Evolutionary conservation across 2,888 invertebrate species (phyloP).

Genomic region (Adelphocoris suturalis): DNA sequence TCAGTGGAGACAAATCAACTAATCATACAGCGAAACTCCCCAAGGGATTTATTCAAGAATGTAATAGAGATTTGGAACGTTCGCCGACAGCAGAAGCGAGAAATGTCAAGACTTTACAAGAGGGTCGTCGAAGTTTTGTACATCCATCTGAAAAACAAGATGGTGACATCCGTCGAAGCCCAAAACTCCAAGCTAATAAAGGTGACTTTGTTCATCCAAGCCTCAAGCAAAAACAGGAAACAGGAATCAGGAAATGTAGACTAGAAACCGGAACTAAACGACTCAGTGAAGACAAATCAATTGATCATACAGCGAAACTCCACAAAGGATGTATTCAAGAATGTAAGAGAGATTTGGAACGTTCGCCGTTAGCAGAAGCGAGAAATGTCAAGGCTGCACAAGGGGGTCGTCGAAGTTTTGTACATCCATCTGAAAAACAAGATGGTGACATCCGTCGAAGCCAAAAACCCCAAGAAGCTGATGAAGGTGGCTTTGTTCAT

Average conservation of each 20-base stretch:
- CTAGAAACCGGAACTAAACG: neutral
- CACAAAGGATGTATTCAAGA: neutral
- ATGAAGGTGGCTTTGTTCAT: neutral
- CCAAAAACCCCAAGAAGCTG: neutral
- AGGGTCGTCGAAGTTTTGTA: neutral
- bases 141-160: neutral
- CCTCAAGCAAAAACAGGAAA: neutral
- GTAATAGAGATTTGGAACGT: neutral
- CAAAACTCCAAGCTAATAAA: neutral
- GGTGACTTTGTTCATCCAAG: constrained; percentile 7
- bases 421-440: neutral
- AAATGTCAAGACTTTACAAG: neutral
- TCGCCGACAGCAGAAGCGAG: neutral
- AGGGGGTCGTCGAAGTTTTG: neutral
- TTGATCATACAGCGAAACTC: neutral
- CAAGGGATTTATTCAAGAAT: neutral
- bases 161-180: neutral
- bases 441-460: neutral
- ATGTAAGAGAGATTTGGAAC: neutral
- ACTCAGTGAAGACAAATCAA: neutral
- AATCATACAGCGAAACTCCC: neutral
- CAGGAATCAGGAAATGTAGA: too few species aligned
- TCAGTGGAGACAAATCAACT: neutral
- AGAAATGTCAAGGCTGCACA: neutral
- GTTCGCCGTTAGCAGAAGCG: neutral